phyloP scores from a whole-genome alignment of 2,797 vertebrate species.

The Cephalopachus bancanus region DNA sequence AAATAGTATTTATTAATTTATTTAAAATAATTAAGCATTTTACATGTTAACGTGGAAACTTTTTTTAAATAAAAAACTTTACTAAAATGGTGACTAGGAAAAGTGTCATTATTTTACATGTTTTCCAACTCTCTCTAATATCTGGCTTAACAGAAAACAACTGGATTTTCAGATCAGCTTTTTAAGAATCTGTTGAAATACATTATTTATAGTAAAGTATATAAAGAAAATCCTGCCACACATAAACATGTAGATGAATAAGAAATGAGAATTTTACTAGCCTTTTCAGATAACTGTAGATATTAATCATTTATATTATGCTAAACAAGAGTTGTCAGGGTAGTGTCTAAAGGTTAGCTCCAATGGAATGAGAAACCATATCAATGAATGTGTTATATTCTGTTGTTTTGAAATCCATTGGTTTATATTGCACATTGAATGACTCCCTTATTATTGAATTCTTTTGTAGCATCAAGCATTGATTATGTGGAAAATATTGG shows the following conservation, averaged over 20 bases:
- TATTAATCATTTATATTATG: not conserved
- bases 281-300: not conserved
- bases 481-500: not conserved
- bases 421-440: not conserved
- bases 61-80: not conserved
- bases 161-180: not conserved
- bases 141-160: not conserved
- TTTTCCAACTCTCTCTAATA: conserved; percentile 43
- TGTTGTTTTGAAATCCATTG: not conserved
- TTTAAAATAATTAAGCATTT: not conserved
- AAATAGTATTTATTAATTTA: conserved; percentile 18
- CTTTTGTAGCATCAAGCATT: not conserved
- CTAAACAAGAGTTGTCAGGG: not conserved
- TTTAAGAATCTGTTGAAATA: conserved; percentile 9
- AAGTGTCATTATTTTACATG: not conserved
- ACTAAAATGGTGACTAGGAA: not conserved
- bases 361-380: not conserved
- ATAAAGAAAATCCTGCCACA: not conserved
- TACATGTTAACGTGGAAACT: not conserved
- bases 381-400: not conserved
- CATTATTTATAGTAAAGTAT: not conserved
- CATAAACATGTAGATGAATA: not conserved
- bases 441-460: not conserved
- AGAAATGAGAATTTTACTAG: not conserved
- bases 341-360: not conserved